Evolutionary conservation across 2,113 vertebrate genomes (phyloP), one percentile per base, ranked within the genome.

Genomic region (Bufo gargarizans): DNA sequence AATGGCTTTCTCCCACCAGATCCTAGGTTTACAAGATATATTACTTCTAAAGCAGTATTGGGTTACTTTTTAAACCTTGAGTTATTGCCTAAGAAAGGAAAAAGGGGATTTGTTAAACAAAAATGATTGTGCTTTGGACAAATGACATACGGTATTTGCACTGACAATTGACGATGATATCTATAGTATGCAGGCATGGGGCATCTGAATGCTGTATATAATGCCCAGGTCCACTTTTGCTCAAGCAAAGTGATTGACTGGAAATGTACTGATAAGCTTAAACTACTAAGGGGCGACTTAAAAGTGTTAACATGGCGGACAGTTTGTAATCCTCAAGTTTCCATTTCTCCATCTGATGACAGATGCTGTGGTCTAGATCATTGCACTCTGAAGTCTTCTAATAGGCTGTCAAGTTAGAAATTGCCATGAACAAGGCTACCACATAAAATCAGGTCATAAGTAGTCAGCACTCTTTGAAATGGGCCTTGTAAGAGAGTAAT

Each of bases 61-160:
- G 65, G 82, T 84, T 84, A 84, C 82, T 53, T 69, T 71, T 33
- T 55, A 4, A 84, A n/a, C 47, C 49, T 12, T 53, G 47, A 84
- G 61, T 69, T 84, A 65, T 67, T 83, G 81, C 61, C 63, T 53
- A 83, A 20, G 6, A 67, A 69, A 83, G 63, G 47, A 84, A 84
- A 84, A 71, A n/a, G 19, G 63, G 65, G 63, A 71, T 84, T 84
- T 84, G 47, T 84, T 55, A 84, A 53, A 71, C 65, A 84, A n/a
- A 71, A 84, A 84, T 84, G 20, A 84, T 84, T 53, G 82, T 55
- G 82, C 63, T 65, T 50, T 17, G n/a, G 81, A 83, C 63, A 83
- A 83, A 83, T 83, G 81, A 67, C 81, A 50, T 83, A 33, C 33
- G 33, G 33, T 33, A 83, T 83, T 45, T 6, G 45, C 81, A 67